These are phyloP conservation scores for Octomys mimax DNA, from an alignment of 2,797 vertebrate species.

Conservation along the genomic window DNA sequence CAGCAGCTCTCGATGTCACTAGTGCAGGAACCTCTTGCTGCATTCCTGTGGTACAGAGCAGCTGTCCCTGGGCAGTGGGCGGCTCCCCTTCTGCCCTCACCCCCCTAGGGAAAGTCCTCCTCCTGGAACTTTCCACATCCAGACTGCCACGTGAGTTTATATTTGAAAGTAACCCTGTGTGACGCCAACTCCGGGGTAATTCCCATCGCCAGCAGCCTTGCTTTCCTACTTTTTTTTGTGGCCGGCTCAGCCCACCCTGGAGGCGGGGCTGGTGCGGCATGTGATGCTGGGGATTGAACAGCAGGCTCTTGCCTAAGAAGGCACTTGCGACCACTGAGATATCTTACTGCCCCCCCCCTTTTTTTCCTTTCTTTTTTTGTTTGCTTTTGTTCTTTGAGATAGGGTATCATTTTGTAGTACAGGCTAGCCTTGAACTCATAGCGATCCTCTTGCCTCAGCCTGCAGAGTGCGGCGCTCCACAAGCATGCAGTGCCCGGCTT, in stretches of 20 bases:
- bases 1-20: no score
- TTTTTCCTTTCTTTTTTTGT: neutral
- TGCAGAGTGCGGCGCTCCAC: neutral
- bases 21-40: neutral
- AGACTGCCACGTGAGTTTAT: neutral
- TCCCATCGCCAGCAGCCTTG: neutral
- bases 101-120: neutral
- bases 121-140: neutral
- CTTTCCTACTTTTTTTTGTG: neutral
- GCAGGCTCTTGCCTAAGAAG: no score
- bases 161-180: accelerated
- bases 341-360: no score
- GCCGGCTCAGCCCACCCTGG: no score
- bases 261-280: no score
- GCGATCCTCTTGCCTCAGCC: neutral
- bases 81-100: neutral
- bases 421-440: neutral
- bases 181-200: neutral
- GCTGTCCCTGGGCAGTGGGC: neutral
- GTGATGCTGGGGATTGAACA: no score
- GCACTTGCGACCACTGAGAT: no score
- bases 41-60: accelerated
- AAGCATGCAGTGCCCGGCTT: no score
- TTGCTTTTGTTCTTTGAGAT: neutral
- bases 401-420: neutral